These are phyloP conservation scores for Spicauda simplicius DNA, from an alignment of 2,888 invertebrate genomes.

Conservation along the genomic window DNA sequence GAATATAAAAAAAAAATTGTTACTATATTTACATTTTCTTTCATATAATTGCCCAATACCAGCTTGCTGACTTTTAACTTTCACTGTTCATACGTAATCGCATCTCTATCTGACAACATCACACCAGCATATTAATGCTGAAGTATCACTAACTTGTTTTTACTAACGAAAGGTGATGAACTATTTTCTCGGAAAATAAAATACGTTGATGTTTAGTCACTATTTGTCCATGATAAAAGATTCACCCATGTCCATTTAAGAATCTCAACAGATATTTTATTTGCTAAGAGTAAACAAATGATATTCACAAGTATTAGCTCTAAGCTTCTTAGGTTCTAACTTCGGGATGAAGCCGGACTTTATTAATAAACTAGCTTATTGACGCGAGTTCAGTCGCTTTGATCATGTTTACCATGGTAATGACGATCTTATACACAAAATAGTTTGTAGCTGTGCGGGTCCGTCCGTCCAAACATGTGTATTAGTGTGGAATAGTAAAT, in stretches of 20 bases:
- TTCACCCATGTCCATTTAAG: neutral
- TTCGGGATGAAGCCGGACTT: no score
- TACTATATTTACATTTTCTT: neutral
- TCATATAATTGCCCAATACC: constrained; percentile 1
- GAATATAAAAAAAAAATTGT: neutral
- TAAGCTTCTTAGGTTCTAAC: no score
- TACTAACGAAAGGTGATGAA: neutral
- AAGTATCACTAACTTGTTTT: neutral
- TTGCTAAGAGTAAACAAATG: neutral
- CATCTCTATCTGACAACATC: neutral
- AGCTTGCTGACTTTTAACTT: constrained; percentile 27
- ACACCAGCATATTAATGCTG: neutral
- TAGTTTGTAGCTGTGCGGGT: no score
- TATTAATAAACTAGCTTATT: no score
- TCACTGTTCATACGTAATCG: constrained; percentile 30
- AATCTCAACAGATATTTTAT: neutral
- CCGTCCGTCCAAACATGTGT: no score
- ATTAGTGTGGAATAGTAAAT: no score
- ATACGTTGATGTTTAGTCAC: neutral
- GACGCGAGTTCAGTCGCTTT: no score
- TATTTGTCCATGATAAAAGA: neutral
- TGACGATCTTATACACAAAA: no score
- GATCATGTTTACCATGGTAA: no score
- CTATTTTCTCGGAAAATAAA: neutral
- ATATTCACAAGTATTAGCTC: no score